These are phyloP conservation scores for Pterocles burchelli DNA, from an alignment of 2,113 vertebrate genomes.

Conservation along the genomic window DNA sequence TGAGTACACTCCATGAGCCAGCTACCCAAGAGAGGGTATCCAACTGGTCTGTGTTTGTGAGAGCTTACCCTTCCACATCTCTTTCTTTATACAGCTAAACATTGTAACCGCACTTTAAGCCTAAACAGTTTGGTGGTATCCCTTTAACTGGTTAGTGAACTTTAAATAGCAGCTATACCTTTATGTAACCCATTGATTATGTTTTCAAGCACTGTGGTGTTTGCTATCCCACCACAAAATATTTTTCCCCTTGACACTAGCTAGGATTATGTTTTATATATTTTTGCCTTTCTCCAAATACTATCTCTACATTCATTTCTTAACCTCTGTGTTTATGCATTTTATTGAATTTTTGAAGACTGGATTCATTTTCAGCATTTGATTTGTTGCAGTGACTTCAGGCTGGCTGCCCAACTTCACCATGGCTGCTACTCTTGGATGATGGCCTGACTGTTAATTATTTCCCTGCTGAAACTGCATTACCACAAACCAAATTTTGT, in stretches of 20 bases:
- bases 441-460: constrained; percentile 36
- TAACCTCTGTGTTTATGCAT: constrained; percentile 1
- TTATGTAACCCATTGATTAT: background rate
- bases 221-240: background rate
- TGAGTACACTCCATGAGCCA: background rate
- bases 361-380: constrained; percentile 20
- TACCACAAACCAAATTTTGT: constrained; percentile 49
- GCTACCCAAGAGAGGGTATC: background rate
- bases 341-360: constrained; percentile 30
- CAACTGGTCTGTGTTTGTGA: background rate
- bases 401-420: constrained; percentile 36
- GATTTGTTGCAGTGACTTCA: constrained; percentile 22
- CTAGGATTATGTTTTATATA: background rate
- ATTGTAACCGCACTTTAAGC: background rate
- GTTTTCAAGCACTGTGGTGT: background rate
- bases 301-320: background rate
- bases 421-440: constrained; percentile 21
- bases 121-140: background rate
- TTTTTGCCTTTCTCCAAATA: background rate
- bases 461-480: constrained; percentile 55
- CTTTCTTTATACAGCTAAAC: background rate
- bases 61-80: background rate
- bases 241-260: background rate
- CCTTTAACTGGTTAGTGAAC: background rate
- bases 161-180: background rate